phyloP scores from a whole-genome alignment of 1,140 invertebrate genomes.

The Rhizoglyphus robini region DNA sequence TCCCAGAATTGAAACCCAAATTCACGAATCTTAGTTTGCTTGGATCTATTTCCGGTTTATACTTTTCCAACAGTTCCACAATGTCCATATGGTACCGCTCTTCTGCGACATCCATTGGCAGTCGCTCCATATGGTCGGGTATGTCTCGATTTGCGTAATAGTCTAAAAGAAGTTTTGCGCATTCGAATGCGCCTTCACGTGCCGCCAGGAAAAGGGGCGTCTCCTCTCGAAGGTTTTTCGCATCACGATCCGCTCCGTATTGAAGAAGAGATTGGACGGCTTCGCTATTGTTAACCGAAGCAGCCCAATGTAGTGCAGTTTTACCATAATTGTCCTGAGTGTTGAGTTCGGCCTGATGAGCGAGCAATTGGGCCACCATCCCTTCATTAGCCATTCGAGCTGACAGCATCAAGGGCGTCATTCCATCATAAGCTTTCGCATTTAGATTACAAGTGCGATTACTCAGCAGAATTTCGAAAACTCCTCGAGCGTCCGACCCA shows the following conservation, averaged over 20 bases:
- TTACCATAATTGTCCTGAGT: constrained; percentile 81
- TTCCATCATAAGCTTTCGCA: constrained; percentile 83
- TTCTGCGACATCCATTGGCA: constrained; percentile 77
- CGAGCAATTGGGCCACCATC: constrained; percentile 89
- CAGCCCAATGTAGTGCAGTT: constrained; percentile 90
- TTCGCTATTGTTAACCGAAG: constrained; percentile 85
- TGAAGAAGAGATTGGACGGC: constrained; percentile 79
- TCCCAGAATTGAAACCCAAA: too few relatives aligned
- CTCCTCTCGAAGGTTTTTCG: constrained; percentile 90
- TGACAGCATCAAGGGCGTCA: constrained; percentile 81
- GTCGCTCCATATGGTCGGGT: constrained; percentile 89
- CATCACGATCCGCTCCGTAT: constrained; percentile 85
- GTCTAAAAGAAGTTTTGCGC: constrained; percentile 75
- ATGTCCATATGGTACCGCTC: constrained; percentile 86
- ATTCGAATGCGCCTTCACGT: constrained; percentile 78
- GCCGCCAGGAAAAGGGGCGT: constrained; percentile 89
- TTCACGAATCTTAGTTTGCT: too few relatives aligned
- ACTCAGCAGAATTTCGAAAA: constrained; percentile 78
- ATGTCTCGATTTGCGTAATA: constrained; percentile 88
- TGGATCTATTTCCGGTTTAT: constrained; percentile 61
- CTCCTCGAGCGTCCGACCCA: constrained; percentile 86
- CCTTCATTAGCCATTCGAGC: constrained; percentile 69
- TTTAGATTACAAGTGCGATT: constrained; percentile 88
- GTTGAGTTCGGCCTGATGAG: constrained; percentile 86
- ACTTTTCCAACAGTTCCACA: constrained; percentile 76